Conservation (phyloP, 2,888 invertebrate genomes). For the Heterodera filipjevi region DNA sequence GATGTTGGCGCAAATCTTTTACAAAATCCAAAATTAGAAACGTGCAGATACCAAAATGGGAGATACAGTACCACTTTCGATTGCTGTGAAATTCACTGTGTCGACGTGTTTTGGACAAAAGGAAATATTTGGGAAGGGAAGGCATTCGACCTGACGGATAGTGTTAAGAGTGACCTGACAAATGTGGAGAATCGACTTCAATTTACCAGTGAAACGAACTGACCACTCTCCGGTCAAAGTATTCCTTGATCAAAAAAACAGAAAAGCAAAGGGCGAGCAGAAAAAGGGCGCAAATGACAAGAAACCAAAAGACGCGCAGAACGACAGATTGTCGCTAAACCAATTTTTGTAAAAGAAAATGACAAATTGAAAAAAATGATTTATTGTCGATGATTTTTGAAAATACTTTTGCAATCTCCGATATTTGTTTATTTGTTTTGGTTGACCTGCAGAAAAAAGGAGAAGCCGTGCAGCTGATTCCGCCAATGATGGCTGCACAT, state of each 20-base stretch:
- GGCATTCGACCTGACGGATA: constrained; percentile 13
- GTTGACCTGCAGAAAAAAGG: constrained; percentile 14
- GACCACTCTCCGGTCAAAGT: constrained; percentile 25
- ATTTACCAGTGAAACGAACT: no score
- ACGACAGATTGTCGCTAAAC: not conserved
- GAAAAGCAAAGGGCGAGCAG: constrained; percentile 12
- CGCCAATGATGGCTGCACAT: constrained; percentile 28
- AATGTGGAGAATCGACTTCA: not conserved
- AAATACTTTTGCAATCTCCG: not conserved
- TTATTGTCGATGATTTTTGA: no score
- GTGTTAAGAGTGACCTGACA: constrained; percentile 30
- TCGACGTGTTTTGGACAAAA: constrained; percentile 40
- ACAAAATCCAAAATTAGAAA: not conserved
- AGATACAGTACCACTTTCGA: constrained; percentile 27
- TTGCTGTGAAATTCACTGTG: constrained; percentile 34
- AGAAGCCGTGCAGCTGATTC: constrained; percentile 33
- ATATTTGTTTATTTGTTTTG: not conserved
- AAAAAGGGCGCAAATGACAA: constrained; percentile 10
- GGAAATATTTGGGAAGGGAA: constrained; percentile 37
- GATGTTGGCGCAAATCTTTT: constrained; percentile 30
- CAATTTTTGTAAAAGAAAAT: no score
- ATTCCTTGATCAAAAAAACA: constrained; percentile 18
- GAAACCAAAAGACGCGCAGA: constrained; percentile 4
- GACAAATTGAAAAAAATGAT: no score
- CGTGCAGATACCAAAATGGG: not conserved